Conservation (phyloP, 2,888 invertebrate genomes). For the Drosophila macrospina region DNA sequence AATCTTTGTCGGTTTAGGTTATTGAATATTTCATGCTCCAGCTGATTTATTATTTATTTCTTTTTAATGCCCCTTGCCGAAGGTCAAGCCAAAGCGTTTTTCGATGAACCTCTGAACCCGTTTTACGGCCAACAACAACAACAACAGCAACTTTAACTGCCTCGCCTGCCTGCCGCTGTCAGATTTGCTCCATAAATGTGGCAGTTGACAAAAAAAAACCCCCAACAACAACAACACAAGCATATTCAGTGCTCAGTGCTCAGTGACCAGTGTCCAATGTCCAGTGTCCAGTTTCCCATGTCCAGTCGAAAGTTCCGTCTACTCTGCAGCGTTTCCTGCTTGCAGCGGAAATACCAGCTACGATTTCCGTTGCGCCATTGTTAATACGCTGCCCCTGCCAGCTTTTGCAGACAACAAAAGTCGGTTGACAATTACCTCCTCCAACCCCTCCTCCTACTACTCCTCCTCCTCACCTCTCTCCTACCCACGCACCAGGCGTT, state of each 20-base stretch:
- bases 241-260: slow-evolving; percentile 26
- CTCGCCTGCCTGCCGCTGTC: background rate
- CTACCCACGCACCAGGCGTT: no score
- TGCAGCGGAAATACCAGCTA: slow-evolving; percentile 70
- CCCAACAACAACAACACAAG: background rate
- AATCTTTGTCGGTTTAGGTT: slow-evolving; percentile 81
- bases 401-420: slow-evolving; percentile 29
- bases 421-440: slow-evolving; percentile 17
- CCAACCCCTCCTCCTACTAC: no score
- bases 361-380: slow-evolving; percentile 57
- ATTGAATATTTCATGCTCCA: slow-evolving; percentile 80
- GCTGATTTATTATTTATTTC: slow-evolving; percentile 81
- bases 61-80: slow-evolving; percentile 72
- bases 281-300: slow-evolving; percentile 21
- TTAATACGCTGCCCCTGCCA: slow-evolving; percentile 14
- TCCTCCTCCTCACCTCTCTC: background rate
- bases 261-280: slow-evolving; percentile 28
- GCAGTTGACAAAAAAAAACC: slow-evolving; percentile 16
- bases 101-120: slow-evolving; percentile 59
- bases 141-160: background rate
- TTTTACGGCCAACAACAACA: slow-evolving; percentile 33
- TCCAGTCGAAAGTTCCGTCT: slow-evolving; percentile 36
- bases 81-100: slow-evolving; percentile 71
- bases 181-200: slow-evolving; percentile 51
- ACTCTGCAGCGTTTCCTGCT: slow-evolving; percentile 47